Evolutionary conservation across 2,113 vertebrate species (phyloP).

Genomic region (Petrocephalus microphthalmus): DNA sequence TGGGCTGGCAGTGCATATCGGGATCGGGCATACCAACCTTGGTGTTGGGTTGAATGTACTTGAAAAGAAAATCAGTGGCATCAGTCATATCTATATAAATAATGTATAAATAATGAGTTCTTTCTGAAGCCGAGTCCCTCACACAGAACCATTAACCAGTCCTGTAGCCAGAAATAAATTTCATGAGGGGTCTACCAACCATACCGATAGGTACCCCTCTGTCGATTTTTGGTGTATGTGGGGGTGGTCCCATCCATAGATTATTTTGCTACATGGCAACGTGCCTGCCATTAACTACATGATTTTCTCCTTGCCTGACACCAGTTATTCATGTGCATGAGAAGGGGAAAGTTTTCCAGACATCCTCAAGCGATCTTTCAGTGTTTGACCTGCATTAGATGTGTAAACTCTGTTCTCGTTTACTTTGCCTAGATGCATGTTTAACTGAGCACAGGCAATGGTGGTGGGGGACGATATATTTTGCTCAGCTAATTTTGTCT

Average conservation of each 20-base stretch:
- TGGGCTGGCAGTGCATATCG: neutral
- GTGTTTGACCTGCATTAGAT: neutral
- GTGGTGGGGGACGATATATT: neutral
- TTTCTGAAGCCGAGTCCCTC: neutral
- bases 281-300: neutral
- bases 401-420: neutral
- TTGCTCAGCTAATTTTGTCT: neutral
- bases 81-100: neutral
- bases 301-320: neutral
- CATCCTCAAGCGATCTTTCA: neutral
- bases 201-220: neutral
- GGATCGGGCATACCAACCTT: no score
- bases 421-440: neutral
- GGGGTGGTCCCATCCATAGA: neutral
- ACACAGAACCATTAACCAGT: neutral
- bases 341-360: neutral
- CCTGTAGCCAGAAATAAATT: neutral
- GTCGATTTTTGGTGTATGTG: neutral
- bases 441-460: neutral
- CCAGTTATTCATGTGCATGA: neutral
- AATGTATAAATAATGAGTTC: neutral
- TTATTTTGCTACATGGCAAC: neutral
- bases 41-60: neutral
- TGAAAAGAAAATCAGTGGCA: neutral
- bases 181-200: neutral